Base-by-base conservation (phyloP, 1,140 invertebrate genomes). In the Scaptomyza graminum region DNA sequence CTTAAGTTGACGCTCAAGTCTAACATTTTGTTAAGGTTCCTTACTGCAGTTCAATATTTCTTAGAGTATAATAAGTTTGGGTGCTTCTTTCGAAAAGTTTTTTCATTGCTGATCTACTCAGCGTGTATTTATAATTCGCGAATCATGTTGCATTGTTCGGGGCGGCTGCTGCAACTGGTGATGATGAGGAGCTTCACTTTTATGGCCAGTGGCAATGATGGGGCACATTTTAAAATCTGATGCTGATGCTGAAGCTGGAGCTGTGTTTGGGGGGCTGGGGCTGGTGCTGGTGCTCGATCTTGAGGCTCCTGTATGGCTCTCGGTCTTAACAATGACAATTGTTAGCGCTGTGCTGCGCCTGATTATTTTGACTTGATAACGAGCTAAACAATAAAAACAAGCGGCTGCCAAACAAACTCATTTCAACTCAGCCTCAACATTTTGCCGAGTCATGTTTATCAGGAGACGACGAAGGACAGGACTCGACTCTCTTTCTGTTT, bases 331-430 rank as follows among this genome's bases (percentile, higher is more conserved):
- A 88, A 88, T 88, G 83, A 88, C 83, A 88, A 88, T 88, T 88
- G 84, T 88, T 88, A 83, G 84, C 71, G 62, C 56, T 34, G 31
- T 34, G 61, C 79, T 62, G 66, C 65, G 80, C 76, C 84, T 90
- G 87, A 90, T 90, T 90, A 90, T 90, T 90, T 90, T 90, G 87
- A 90, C 87, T 90, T 90, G 85, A 90, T 90, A 90, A 90, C 87
- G 87, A 90, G 87, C 87, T 90, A 79, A 90, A 90, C 87, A 90
- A 90, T 90, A 87, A 87, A 89, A 84, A 84, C 84, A 89, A 83
- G 84, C 82, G 65, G 79, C 82, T 70, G 57, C 59, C 74, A 78
- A 68, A 79, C 55, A 69, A 73, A 73, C 66, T 66, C 34, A 56
- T 55, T 50, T 74, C 74, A 66, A 67, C 66, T 41, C 12, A n/a